Evolutionary conservation across 2,113 vertebrate genomes (phyloP), one percentile per base, ranked within the genome.

Genomic region (Chelonoidis abingdonii): DNA sequence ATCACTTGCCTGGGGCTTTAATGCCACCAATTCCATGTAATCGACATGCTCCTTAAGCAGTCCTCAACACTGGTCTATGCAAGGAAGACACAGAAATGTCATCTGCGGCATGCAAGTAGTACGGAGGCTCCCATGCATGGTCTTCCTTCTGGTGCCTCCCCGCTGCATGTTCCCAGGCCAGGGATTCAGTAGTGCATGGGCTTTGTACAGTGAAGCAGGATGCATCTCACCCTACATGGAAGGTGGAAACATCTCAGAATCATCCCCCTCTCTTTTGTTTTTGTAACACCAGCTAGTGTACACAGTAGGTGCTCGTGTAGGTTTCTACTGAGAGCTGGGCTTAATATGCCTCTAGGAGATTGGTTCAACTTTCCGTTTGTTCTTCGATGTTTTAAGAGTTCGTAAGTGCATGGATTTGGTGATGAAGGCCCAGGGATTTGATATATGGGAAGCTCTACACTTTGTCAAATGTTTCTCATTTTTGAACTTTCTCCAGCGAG

Each of bases 391-490:
- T 62, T 83, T 44, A n/a, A 87, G 78, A 80, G 52, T 95, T 87
- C 76, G 76, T 50, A 10, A 93, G 56, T 49, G 52, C 52, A 62
- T 41, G 54, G 16, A 52, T 87, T 92, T 96, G 88, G 88, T 81
- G 49, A 50, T 65, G 24, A 62, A 22, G 84, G 50, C 2, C 47
- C 50, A 76, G 44, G 85, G 44, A 19, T 41, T 16, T 86, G 80
- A 49, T 27, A 86, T 29, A 44, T 84, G 72, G 87, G 87, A 96
- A 94, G 69, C 79, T 80, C 92, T 56, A 8, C 8, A 31, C 76
- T 84, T 87, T 94, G 76, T 91, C 94, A 93, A 95, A 93, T 69
- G 10, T 41, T 53, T 88, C 49, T 93, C 13, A 84, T 82, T 94
- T 94, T 80, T 89, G 53, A 83, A 24, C 56, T 93, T 79, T 91